Evolutionary conservation across 2,113 vertebrate species (phyloP).

Genomic region (Calyptommatus sinebrachiatus): DNA sequence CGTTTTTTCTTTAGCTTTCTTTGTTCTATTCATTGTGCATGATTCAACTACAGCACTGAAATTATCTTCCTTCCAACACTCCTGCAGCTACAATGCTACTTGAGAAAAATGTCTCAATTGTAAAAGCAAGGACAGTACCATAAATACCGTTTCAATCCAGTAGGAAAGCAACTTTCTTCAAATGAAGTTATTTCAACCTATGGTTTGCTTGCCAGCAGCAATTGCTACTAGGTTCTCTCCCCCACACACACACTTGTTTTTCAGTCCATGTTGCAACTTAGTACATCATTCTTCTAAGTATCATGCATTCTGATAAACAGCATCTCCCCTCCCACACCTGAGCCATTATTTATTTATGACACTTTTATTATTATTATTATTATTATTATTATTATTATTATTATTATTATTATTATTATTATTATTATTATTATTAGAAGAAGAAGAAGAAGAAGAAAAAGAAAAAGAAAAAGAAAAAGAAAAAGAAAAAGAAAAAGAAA

Average conservation of each 20-base stretch:
- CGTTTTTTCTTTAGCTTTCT: conserved; percentile 42
- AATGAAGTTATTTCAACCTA: conserved; percentile 40
- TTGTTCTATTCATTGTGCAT: conserved; percentile 47
- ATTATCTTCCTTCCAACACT: conserved; percentile 44
- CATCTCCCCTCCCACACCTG: conserved; percentile 36
- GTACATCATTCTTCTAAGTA: conserved; percentile 50
- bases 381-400: too few relatives aligned
- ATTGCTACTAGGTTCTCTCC: neutral
- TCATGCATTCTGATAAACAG: conserved; percentile 57
- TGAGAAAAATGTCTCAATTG: conserved; percentile 54
- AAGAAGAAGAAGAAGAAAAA: too few relatives aligned
- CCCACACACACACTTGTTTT: neutral
- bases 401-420: too few relatives aligned
- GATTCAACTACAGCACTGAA: conserved; percentile 36
- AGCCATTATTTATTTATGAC: conserved; percentile 70
- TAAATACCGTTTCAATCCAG: conserved; percentile 35
- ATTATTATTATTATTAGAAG: too few relatives aligned
- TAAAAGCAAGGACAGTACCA: conserved; percentile 31
- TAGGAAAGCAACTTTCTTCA: conserved; percentile 45
- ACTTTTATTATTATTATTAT: too few relatives aligned
- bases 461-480: too few relatives aligned
- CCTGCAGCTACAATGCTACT: conserved; percentile 28
- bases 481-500: too few relatives aligned
- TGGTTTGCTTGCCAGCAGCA: conserved; percentile 49
- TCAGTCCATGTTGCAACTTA: conserved; percentile 59